phyloP scores from a whole-genome alignment of 2,797 vertebrate genomes.

The Cheirogaleus major region DNA sequence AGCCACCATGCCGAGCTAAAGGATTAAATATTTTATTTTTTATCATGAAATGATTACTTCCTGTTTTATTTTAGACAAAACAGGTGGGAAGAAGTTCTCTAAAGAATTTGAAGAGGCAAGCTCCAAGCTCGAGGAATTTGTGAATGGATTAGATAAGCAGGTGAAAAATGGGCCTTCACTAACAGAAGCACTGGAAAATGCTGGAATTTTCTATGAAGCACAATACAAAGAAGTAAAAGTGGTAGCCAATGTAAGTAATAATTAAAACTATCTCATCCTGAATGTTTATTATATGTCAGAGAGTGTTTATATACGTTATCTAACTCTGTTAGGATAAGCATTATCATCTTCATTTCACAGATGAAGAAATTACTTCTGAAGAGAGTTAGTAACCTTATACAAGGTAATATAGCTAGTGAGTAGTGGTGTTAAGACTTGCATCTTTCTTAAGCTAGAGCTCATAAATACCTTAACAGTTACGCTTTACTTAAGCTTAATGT shows the following conservation, averaged over 20 bases:
- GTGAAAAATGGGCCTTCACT: slow-evolving; percentile 92
- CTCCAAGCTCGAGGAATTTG: slow-evolving; percentile 96
- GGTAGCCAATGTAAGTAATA: slow-evolving; percentile 95
- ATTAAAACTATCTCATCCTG: neutral
- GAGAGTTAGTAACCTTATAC: neutral
- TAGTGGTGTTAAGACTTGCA: neutral
- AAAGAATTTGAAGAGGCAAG: slow-evolving; percentile 99
- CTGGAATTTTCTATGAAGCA: slow-evolving; percentile 97
- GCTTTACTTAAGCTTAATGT: neutral
- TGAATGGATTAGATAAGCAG: slow-evolving; percentile 94
- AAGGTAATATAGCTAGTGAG: neutral
- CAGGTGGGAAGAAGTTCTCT: slow-evolving; percentile 97
- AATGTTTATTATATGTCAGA: neutral
- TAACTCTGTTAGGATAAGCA: neutral
- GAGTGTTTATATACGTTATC: neutral
- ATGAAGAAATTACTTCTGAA: neutral
- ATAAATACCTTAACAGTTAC: neutral
- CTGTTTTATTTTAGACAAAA: slow-evolving; percentile 91
- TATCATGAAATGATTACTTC: slow-evolving; percentile 24
- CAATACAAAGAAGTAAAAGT: slow-evolving; percentile 99
- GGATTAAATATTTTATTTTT: neutral
- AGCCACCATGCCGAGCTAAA: neutral
- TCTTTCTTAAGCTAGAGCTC: neutral
- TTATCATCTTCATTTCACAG: neutral
- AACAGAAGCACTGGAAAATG: slow-evolving; percentile 94